Evolutionary conservation across 1,140 invertebrate species (phyloP).

Genomic region (Pseudomyrmex concolor): DNA sequence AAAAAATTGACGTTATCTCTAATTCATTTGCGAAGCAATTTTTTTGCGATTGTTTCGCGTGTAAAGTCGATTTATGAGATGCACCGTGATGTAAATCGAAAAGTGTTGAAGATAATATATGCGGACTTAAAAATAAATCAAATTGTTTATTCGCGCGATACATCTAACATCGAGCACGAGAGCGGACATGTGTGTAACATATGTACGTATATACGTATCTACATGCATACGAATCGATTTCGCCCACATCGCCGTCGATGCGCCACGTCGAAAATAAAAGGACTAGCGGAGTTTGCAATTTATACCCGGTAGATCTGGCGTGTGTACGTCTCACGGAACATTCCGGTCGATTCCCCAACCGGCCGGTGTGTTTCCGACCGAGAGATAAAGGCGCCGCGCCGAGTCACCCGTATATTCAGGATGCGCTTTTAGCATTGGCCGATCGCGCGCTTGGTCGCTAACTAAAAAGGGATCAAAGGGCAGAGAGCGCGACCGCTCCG

Average conservation of each 20-base stretch:
- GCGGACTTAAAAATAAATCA: slow-evolving; percentile 41
- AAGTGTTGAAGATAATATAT: slow-evolving; percentile 30
- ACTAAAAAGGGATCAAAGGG: slow-evolving; percentile 65
- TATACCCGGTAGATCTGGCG: slow-evolving; percentile 41
- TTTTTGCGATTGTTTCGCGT: slow-evolving; percentile 27
- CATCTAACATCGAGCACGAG: slow-evolving; percentile 1
- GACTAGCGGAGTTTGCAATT: slow-evolving; percentile 62
- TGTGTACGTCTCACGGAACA: slow-evolving; percentile 40
- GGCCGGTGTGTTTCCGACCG: slow-evolving; percentile 36
- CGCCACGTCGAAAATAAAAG: slow-evolving; percentile 64
- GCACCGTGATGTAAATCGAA: not conserved
- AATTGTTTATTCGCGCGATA: slow-evolving; percentile 54
- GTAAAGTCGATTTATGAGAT: slow-evolving; percentile 29
- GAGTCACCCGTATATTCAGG: slow-evolving; percentile 49
- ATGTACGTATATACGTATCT: not conserved
- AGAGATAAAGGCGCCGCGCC: slow-evolving; percentile 56
- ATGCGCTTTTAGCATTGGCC: slow-evolving; percentile 56
- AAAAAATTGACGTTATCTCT: too few species aligned
- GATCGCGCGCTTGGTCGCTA: slow-evolving; percentile 47
- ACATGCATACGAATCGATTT: slow-evolving; percentile 40
- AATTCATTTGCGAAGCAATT: not conserved
- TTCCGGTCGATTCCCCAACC: slow-evolving; percentile 32
- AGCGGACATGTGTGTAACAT: not conserved
- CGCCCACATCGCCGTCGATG: slow-evolving; percentile 41
- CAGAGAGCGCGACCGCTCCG: slow-evolving; percentile 30